A percentile compares a stretch with the other conserved stretches of the same genome.
phyloP scores from a whole-genome alignment of 2,888 invertebrate species.

The Stenoptilia bipunctidactyla region DNA sequence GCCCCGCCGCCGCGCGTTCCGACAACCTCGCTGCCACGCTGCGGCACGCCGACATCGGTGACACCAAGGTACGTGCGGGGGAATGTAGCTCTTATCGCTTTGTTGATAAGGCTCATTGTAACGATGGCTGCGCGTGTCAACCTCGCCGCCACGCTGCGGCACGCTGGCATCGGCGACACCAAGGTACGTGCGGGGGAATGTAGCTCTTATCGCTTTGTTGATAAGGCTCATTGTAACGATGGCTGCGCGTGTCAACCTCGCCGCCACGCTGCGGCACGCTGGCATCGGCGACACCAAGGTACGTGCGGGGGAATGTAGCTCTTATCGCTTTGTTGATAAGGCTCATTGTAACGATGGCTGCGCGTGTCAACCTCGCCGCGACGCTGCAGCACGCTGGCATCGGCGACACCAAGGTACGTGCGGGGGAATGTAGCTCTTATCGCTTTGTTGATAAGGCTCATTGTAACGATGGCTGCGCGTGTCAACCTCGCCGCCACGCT shows the following conservation, averaged over 20 bases:
- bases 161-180: constrained; percentile 81
- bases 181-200: constrained; percentile 44
- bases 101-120: too few relatives aligned
- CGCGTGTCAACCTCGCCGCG: neutral
- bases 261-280: constrained; percentile 78
- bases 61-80: constrained; percentile 63
- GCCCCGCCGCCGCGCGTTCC: constrained; percentile 36
- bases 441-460: too few relatives aligned
- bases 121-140: neutral
- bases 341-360: too few relatives aligned
- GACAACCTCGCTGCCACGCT: constrained; percentile 48
- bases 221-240: too few relatives aligned
- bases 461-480: too few relatives aligned
- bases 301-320: neutral
- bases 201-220: too few relatives aligned
- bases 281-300: constrained; percentile 82
- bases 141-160: constrained; percentile 73
- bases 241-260: neutral
- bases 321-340: too few relatives aligned
- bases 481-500: too few relatives aligned
- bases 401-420: constrained; percentile 73
- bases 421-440: too few relatives aligned
- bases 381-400: constrained; percentile 86
- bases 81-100: too few relatives aligned
- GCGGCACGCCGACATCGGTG: constrained; percentile 85